These are phyloP conservation scores for Oithona nana DNA, from an alignment of 2,888 invertebrate genomes.

Conservation along the genomic window DNA sequence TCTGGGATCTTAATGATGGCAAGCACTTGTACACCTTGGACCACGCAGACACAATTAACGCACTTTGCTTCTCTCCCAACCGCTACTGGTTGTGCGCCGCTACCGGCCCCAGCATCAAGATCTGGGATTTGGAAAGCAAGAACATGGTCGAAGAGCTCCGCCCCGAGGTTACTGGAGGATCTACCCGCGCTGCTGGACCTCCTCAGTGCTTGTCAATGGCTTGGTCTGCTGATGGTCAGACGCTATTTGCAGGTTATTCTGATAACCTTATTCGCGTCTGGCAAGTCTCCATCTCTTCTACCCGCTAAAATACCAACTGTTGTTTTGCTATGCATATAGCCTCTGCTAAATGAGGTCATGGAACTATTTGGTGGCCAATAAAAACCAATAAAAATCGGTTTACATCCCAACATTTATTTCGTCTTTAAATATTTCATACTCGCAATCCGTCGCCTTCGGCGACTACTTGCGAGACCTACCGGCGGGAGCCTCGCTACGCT, in stretches of 20 bases:
- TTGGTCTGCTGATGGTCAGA: conserved; percentile 98
- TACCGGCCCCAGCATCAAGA: conserved; percentile 91
- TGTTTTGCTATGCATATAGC: too few relatives aligned
- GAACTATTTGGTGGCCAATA: too few relatives aligned
- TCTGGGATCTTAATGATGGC: conserved; percentile 98
- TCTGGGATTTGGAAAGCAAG: conserved; percentile 99
- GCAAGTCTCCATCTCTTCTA: conserved; percentile 47
- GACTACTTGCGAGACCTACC: too few relatives aligned
- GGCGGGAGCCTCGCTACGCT: too few relatives aligned
- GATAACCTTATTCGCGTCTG: conserved; percentile 95
- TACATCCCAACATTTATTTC: too few relatives aligned
- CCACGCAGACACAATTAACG: conserved; percentile 94
- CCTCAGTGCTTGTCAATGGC: conserved; percentile 91
- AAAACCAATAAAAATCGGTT: too few relatives aligned
- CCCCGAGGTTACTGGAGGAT: conserved; percentile 58
- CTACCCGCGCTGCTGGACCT: conserved; percentile 65
- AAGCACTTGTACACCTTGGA: conserved; percentile 96
- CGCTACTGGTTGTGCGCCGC: conserved; percentile 99
- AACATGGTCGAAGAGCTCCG: conserved; percentile 95
- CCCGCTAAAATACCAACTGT: too few relatives aligned
- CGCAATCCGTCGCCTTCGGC: too few relatives aligned
- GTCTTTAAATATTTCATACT: too few relatives aligned
- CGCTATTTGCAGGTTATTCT: conserved; percentile 94
- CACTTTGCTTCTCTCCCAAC: conserved; percentile 97
- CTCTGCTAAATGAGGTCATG: too few relatives aligned